A percentile compares a stretch with the other conserved stretches of the same genome.
These are phyloP conservation scores for Zootermopsis nevadensis DNA, from an alignment of 2,888 invertebrate species.

Conservation along the genomic window DNA sequence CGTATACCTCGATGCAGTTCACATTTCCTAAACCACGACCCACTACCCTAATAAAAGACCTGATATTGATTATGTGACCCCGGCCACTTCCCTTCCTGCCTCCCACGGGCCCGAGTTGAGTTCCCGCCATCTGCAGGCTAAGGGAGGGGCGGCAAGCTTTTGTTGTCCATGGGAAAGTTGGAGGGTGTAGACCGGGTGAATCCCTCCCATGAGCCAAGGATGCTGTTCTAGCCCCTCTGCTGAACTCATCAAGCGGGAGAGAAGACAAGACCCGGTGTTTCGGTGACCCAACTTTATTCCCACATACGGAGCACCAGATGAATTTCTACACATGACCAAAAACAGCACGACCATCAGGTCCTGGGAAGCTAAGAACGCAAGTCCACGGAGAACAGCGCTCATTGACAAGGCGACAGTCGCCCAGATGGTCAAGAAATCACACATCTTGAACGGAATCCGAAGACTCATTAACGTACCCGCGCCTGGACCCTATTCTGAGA, in stretches of 20 bases:
- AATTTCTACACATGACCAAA: too few relatives aligned
- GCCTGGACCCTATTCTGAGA: too few relatives aligned
- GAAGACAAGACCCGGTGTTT: not conserved
- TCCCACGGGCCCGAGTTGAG: slow-evolving; percentile 35
- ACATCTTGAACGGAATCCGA: too few relatives aligned
- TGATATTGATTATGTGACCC: not conserved
- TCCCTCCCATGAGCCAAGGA: not conserved
- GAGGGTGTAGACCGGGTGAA: slow-evolving; percentile 31
- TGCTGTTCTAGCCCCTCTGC: not conserved
- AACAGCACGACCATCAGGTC: too few relatives aligned
- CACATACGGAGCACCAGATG: not conserved
- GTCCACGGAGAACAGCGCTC: too few relatives aligned
- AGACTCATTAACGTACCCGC: too few relatives aligned
- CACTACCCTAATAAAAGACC: not conserved
- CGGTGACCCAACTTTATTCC: not conserved
- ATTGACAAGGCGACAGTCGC: too few relatives aligned
- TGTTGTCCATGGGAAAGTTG: slow-evolving; percentile 31
- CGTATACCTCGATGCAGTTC: not conserved
- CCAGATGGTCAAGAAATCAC: too few relatives aligned
- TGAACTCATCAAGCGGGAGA: slow-evolving; percentile 1
- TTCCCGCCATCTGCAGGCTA: slow-evolving; percentile 29
- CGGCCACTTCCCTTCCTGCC: not conserved
- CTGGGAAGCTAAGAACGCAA: too few relatives aligned
- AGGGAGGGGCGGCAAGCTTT: slow-evolving; percentile 10
- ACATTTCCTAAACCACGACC: not conserved